Base-by-base conservation (phyloP, 2,113 vertebrate genomes). In the Fulmarus glacialis region DNA sequence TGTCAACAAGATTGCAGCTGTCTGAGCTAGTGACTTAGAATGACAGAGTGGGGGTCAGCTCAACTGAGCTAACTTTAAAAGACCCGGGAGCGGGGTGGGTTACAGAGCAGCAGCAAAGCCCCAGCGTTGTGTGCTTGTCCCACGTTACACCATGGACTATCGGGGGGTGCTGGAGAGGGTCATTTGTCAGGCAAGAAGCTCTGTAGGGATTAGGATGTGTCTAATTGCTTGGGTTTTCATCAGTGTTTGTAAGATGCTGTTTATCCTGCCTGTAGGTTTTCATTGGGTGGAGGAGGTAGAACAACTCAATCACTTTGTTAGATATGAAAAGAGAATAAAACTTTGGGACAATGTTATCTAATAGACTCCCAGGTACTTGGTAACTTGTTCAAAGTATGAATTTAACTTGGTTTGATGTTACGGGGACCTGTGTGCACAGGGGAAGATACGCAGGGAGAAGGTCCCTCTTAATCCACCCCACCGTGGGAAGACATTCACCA, bases 91-190 rank as follows among this genome's bases (percentile, higher is more conserved):
- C 3, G 0, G 20, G 4, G 26, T 14, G 27, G 15, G 5, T 22
- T 81, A 26, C 2, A 4, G 72, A 45, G 36, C 90, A 56, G 74
- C 82, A 81, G 70, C 60, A 67, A 12, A 87, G 38, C 38, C 74
- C 30, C 27, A 2, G 59, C 2, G 1, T 2, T 38, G 8, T 45
- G 45, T 30, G 11, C n/a, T 77, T 70, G 50, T 50, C 75, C 74
- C n/a, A 17, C 0, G 0, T 48, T n/a, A 43, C 19, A 12, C 18
- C 27, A 2, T 2, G 30, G 26, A 34, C 66, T 64, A 1, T 4
- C 1, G 2, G 24, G 48, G 71, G 30, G 19, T 60, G 38, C 42
- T 88, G 2, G 1, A 40, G 58, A 55, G n/a, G 17, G 34, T 26
- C 11, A 9, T 68, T 38, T 15, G 23, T 53, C 16, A 60, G 30